Percentiles rank a stretch among this genome's conserved stretches.
Evolutionary conservation across 2,888 invertebrate species (phyloP).

Genomic region (Meteorus colon): DNA sequence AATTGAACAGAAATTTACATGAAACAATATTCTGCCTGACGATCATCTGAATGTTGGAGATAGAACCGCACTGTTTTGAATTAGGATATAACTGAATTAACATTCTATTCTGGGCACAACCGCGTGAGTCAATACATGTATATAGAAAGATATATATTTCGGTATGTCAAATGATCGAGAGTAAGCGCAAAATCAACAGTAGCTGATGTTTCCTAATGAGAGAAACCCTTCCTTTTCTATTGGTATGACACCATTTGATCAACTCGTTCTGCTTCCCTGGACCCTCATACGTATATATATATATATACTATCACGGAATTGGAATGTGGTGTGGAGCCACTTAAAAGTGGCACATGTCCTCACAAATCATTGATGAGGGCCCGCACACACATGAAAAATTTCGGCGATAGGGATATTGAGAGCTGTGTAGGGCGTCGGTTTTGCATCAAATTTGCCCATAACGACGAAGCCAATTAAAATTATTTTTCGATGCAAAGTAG

Average conservation of each 20-base stretch:
- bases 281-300: conserved; percentile 15
- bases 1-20: no score
- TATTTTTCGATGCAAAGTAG: conserved; percentile 38
- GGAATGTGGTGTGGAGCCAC: conserved; percentile 49
- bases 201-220: neutral
- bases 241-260: conserved; percentile 31
- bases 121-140: no score
- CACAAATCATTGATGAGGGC: conserved; percentile 52
- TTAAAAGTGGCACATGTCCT: conserved; percentile 54
- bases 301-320: conserved; percentile 29
- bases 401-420: conserved; percentile 17
- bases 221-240: conserved; percentile 7
- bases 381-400: conserved; percentile 26
- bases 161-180: neutral
- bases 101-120: no score
- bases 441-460: conserved; percentile 39
- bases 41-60: no score
- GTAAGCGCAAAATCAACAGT: conserved; percentile 23
- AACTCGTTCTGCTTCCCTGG: neutral
- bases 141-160: no score
- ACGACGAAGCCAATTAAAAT: conserved; percentile 53
- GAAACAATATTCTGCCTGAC: no score
- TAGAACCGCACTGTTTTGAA: no score
- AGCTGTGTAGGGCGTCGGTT: conserved; percentile 19
- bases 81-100: no score